Evolutionary conservation across 2,888 invertebrate species (phyloP), one percentile per base, ranked within the genome.

Genomic region (Malachius bipustulatus): DNA sequence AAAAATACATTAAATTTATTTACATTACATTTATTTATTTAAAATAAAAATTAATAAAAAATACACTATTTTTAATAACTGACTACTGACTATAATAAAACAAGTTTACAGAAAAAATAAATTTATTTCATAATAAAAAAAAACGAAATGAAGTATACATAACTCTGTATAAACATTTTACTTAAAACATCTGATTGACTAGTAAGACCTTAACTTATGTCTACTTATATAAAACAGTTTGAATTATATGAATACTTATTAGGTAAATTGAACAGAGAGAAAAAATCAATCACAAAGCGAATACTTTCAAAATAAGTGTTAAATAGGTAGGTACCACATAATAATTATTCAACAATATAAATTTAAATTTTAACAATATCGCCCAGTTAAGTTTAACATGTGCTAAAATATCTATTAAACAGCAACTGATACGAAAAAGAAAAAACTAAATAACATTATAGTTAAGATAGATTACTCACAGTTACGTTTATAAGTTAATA

Each of bases 401-500:
- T 47, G 49, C 51, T 45, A 43, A 40, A 48, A 43, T 19, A 19
- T 19, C 31, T 30, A 12, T 8, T n/a, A 32, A 32, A 32, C 32
- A 32, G 16, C 6, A 32, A 24, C 32, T 32, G 16, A 32, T 19
- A 32, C 8, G 9, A 19, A n/a, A 32, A 30, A 30, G 8, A 30
- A 30, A 30, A 14, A n/a, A n/a, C n/a, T n/a, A n/a, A n/a, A n/a
- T n/a, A n/a, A n/a, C n/a, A n/a, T n/a, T n/a, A n/a, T n/a, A n/a
- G n/a, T n/a, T n/a, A n/a, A n/a, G n/a, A n/a, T n/a, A n/a, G n/a
- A n/a, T n/a, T n/a, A n/a, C n/a, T 31, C 6, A 14, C 6, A 31
- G 6, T 14, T 13, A 31, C 32, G n/a, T 12, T 46, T 46, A 79
- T 58, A 79, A 69, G 66, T 80, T 78, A 47, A 78, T 76, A 31